Conservation (phyloP, 1,140 invertebrate genomes). For the Holcopasites calliopsidis region DNA sequence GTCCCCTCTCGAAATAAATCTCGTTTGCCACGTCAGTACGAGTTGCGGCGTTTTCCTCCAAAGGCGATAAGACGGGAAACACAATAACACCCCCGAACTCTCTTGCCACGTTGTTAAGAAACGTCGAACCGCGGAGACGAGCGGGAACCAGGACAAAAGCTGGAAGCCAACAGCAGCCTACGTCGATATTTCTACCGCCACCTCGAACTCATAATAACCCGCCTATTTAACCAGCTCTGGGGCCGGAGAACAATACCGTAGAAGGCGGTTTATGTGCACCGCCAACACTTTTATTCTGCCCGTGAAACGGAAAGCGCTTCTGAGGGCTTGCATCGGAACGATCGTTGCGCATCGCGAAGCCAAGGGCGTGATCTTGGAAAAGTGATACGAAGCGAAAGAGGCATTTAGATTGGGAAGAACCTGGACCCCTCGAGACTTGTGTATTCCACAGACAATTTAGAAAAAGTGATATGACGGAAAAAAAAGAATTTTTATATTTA, state of each 20-base stretch:
- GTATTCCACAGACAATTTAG: too few species aligned
- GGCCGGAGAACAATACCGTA: conserved; percentile 42
- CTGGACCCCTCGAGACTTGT: neutral
- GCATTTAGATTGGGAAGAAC: conserved; percentile 6
- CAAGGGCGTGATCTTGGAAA: conserved; percentile 16
- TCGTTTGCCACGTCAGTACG: neutral
- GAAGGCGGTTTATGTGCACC: conserved; percentile 49
- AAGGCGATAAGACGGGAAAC: conserved; percentile 11
- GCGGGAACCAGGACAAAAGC: conserved; percentile 22
- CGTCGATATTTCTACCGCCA: conserved; percentile 49
- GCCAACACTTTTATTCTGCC: conserved; percentile 54
- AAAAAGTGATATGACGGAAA: too few species aligned
- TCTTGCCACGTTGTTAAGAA: neutral
- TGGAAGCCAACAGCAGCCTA: conserved; percentile 7
- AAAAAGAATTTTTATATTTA: too few species aligned
- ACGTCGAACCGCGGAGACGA: neutral
- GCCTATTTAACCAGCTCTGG: conserved; percentile 14
- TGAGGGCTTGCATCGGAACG: neutral
- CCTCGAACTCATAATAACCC: conserved; percentile 53
- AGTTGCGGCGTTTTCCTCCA: neutral
- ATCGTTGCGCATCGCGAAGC: conserved; percentile 21
- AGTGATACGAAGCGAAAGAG: conserved; percentile 14
- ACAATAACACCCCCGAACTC: conserved; percentile 13
- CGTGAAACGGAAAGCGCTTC: neutral
- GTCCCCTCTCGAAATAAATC: neutral